Evolutionary conservation across 2,888 invertebrate genomes (phyloP).

Genomic region (Callinectes sapidus): DNA sequence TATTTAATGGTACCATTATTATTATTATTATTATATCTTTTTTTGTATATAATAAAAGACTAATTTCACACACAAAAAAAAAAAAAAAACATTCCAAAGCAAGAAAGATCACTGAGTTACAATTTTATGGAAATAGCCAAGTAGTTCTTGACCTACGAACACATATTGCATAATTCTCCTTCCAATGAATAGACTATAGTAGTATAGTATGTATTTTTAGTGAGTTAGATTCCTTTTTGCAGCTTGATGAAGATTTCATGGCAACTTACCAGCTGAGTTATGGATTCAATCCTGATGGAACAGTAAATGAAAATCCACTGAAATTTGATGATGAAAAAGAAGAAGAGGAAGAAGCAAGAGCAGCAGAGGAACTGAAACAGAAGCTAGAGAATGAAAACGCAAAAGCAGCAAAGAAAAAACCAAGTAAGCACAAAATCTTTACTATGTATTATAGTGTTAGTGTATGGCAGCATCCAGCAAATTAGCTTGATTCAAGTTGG

Average conservation of each 20-base stretch:
- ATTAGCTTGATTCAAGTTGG: too few relatives aligned
- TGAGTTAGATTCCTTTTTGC: constrained; percentile 53
- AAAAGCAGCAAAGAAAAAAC: constrained; percentile 53
- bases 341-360: constrained; percentile 34
- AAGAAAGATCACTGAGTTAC: too few relatives aligned
- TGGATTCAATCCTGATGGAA: constrained; percentile 81
- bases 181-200: neutral
- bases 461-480: too few relatives aligned
- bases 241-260: constrained; percentile 96
- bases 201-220: neutral
- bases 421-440: constrained; percentile 43
- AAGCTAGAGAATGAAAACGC: constrained; percentile 30
- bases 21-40: neutral
- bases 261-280: constrained; percentile 97
- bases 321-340: constrained; percentile 75
- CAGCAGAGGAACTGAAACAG: constrained; percentile 39
- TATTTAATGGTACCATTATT: neutral
- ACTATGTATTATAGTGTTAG: neutral
- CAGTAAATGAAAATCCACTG: constrained; percentile 67
- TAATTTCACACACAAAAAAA: neutral
- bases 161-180: neutral
- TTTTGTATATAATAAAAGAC: neutral
- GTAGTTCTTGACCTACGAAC: neutral
- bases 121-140: too few relatives aligned
- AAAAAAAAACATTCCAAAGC: too few relatives aligned